Percentiles rank a stretch among this genome's conserved stretches.
Evolutionary conservation across 2,888 invertebrate genomes (phyloP).

Genomic region (Leptothorax acervorum): DNA sequence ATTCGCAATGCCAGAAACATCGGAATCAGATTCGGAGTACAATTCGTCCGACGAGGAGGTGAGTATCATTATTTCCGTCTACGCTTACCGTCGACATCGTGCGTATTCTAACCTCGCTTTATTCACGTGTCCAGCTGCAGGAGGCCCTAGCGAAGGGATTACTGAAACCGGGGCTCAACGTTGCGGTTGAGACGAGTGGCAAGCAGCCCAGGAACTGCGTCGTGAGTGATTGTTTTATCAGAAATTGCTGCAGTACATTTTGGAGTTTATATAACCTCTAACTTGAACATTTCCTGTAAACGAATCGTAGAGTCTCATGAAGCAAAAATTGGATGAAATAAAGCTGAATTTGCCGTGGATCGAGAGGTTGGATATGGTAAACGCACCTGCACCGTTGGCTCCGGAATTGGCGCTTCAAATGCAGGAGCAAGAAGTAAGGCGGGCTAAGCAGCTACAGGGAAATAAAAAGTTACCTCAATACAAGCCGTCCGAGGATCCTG

Average conservation of each 20-base stretch:
- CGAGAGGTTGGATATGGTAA: conserved; percentile 93
- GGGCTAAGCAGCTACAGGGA: conserved; percentile 89
- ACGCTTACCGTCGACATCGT: background rate
- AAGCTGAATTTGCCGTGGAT: conserved; percentile 93
- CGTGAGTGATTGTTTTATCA: conserved; percentile 86
- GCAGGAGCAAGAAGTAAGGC: conserved; percentile 91
- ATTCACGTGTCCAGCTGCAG: conserved; percentile 90
- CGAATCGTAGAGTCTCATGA: conserved; percentile 87
- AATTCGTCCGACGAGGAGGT: conserved; percentile 88
- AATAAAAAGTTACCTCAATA: conserved; percentile 90
- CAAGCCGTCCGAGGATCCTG: conserved; percentile 90
- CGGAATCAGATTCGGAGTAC: conserved; percentile 84
- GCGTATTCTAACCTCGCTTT: conserved; percentile 70
- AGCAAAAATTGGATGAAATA: conserved; percentile 91
- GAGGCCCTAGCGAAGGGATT: conserved; percentile 95
- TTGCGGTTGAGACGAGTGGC: conserved; percentile 87
- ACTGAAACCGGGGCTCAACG: conserved; percentile 94
- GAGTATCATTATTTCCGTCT: conserved; percentile 63
- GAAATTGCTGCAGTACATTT: background rate
- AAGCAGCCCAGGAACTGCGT: conserved; percentile 91
- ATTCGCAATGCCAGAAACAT: conserved; percentile 18
- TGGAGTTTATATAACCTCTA: background rate
- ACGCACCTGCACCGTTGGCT: conserved; percentile 92
- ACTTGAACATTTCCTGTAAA: conserved; percentile 1
- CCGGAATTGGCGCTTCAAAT: conserved; percentile 93